These are phyloP conservation scores for Paradoxurus hermaphroditus DNA, from an alignment of 2,113 vertebrate genomes.

Conservation along the genomic window DNA sequence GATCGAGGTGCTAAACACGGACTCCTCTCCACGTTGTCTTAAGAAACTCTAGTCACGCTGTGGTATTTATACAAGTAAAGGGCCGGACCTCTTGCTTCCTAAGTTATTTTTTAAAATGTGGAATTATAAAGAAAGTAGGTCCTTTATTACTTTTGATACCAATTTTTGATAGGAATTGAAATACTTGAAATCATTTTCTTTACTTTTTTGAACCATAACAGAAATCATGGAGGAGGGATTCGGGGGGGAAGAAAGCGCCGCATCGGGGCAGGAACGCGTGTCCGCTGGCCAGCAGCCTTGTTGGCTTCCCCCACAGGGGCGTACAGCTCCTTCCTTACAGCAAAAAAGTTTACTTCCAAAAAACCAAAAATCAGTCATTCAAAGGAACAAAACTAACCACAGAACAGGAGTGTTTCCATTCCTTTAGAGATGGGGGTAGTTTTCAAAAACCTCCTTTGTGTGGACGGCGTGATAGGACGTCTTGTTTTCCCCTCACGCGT, in stretches of 20 bases:
- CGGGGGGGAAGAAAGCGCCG: background rate
- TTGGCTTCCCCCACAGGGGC: background rate
- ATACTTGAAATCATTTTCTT: conserved; percentile 76
- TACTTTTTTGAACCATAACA: conserved; percentile 49
- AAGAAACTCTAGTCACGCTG: conserved; percentile 84
- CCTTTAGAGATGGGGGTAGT: background rate
- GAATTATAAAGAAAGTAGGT: conserved; percentile 70
- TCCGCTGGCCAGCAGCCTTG: background rate
- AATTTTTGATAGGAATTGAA: conserved; percentile 72
- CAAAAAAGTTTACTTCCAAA: conserved; percentile 36
- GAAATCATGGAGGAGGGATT: conserved; percentile 46
- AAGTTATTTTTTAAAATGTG: conserved; percentile 81
- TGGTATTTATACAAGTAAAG: conserved; percentile 80
- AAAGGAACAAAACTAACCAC: background rate
- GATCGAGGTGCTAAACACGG: conserved; percentile 97
- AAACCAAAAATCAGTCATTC: conserved; percentile 7
- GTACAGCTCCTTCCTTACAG: background rate
- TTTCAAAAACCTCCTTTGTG: background rate
- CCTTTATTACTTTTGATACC: conserved; percentile 77
- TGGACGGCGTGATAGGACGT: background rate
- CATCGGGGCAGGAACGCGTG: background rate
- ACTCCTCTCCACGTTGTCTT: conserved; percentile 92
- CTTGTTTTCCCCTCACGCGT: background rate
- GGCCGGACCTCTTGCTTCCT: conserved; percentile 69
- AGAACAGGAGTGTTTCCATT: background rate